Conservation (phyloP, 2,113 vertebrate genomes). For the Actenoides lindsayi region DNA sequence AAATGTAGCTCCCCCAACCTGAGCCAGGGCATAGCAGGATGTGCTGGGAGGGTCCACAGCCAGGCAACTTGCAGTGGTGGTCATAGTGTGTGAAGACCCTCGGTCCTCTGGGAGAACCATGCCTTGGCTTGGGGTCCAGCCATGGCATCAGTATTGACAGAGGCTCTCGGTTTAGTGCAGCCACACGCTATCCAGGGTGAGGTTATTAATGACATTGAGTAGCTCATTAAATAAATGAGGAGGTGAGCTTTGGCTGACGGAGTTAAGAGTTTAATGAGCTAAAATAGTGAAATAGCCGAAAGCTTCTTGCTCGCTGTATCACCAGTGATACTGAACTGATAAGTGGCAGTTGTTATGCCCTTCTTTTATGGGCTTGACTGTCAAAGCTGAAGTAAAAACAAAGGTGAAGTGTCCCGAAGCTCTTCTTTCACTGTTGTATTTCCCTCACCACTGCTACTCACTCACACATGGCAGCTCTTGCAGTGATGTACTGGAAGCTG, state of each 20-base stretch:
- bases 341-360: not conserved
- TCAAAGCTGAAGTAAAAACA: not conserved
- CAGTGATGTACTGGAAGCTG: not conserved
- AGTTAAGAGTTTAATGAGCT: conserved; percentile 12
- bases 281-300: not conserved
- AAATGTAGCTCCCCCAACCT: not conserved
- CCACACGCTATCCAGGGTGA: not conserved
- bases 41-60: too few species aligned
- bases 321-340: not conserved
- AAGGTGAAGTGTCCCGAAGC: not conserved
- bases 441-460: not conserved
- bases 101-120: not conserved
- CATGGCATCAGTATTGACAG: rapidly evolving
- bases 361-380: not conserved
- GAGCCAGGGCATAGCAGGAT: not conserved
- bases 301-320: not conserved
- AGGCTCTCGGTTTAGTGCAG: not conserved
- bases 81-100: not conserved
- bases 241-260: not conserved
- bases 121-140: not conserved
- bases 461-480: not conserved
- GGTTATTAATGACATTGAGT: not conserved
- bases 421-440: not conserved
- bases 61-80: not conserved
- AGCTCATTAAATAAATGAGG: conserved; percentile 25